Percentiles rank a stretch among this genome's conserved stretches.
Evolutionary conservation across 1,140 invertebrate species (phyloP).

Genomic region (Pseudomyrmex concolor): DNA sequence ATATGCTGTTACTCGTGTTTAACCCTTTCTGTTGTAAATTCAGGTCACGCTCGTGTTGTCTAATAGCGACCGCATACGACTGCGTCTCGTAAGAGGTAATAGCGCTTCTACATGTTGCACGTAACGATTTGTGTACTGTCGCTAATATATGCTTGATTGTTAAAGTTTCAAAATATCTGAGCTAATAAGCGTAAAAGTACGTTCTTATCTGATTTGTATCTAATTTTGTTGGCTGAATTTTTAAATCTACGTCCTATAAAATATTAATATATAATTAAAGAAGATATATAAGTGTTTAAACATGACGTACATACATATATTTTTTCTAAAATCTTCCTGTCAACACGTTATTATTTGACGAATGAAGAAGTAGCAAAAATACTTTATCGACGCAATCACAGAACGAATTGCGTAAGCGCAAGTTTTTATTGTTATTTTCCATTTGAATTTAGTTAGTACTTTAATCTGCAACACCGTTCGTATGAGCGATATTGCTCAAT

Average conservation of each 20-base stretch:
- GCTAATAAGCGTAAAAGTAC: too few species aligned
- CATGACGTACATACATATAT: too few species aligned
- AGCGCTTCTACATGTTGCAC: neutral
- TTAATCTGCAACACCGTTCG: slow-evolving; percentile 14
- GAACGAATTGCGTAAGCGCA: neutral
- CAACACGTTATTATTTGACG: too few species aligned
- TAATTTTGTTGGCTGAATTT: too few species aligned
- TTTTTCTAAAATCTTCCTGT: too few species aligned
- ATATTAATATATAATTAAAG: too few species aligned
- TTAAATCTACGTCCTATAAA: too few species aligned
- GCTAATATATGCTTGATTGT: too few species aligned
- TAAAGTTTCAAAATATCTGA: too few species aligned
- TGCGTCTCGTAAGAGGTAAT: neutral
- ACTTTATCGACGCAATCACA: neutral
- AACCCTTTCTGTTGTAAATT: neutral
- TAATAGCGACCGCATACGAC: neutral
- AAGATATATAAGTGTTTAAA: too few species aligned
- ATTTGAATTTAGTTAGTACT: slow-evolving; percentile 16
- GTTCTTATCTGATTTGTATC: too few species aligned
- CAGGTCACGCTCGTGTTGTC: neutral
- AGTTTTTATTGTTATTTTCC: neutral
- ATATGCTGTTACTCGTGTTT: neutral
- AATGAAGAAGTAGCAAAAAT: neutral
- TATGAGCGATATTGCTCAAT: slow-evolving; percentile 2
- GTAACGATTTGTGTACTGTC: neutral